Base-by-base conservation (phyloP, 2,888 invertebrate genomes). In the Ophioninae sp. region DNA sequence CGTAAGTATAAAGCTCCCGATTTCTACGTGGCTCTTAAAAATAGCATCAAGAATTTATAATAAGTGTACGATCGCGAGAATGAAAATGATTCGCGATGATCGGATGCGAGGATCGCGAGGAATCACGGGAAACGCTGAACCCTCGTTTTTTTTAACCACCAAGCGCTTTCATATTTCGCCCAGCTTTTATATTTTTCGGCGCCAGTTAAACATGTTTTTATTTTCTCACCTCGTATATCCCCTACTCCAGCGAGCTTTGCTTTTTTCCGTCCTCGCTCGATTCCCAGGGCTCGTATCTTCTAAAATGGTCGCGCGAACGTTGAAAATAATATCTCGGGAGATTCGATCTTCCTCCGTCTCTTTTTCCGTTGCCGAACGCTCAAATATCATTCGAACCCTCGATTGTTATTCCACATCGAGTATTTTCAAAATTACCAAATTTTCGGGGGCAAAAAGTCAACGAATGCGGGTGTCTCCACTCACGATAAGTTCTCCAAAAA, bases 281-380 rank as follows among this genome's bases (percentile, higher is more conserved):
- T 91, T 90, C 90, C 88, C 87, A 89, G 91, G 89, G 88, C 87
- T 87, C 57, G 89, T 89, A 89, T 90, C 89, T 89, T 92, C 93
- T 91, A 93, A 93, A 92, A 92, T 91, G 93, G 92, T 86, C 88
- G 87, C 88, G 87, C 85, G 81, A 23, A 50, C 77, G 81, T 77
- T 61, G n/a, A 44, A 70, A 76, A 70, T 41, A 81, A 77, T 61
- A 73, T 67, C 50, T 72, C 67, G 73, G 17, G 67, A 67, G 56
- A 69, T 75, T 65, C 39, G 75, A 69, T 69, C 41, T 80, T 23
- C 56, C 39, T n/a, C 41, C n/a, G 13, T 10, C n/a, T 67, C 65
- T 39, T 39, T 57, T 21, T 23, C 21, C 44, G 64, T 7, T 50
- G 44, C 50, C 13, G n/a, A 37, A 37, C 67, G 10, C 13, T 50